A percentile compares a stretch with the other conserved stretches of the same genome.
phyloP scores from a whole-genome alignment of 2,797 vertebrate species.

The Anniella stebbinsi region DNA sequence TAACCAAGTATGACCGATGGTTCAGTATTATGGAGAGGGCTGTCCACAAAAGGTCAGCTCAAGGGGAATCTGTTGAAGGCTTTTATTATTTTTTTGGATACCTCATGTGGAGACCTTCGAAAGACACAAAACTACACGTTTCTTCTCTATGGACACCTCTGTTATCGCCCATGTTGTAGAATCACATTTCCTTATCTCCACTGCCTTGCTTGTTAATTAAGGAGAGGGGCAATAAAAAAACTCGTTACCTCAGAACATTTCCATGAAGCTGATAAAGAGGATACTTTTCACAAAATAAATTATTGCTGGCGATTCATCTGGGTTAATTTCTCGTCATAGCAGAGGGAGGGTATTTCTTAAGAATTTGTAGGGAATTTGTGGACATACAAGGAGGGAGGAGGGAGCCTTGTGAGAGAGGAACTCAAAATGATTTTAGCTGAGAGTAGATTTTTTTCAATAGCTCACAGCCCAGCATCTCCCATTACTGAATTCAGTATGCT shows the following conservation, averaged over 20 bases:
- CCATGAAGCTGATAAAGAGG: slow-evolving; percentile 49
- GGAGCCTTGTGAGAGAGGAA: background rate
- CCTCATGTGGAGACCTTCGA: slow-evolving; percentile 54
- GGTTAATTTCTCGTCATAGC: background rate
- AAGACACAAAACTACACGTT: slow-evolving; percentile 47
- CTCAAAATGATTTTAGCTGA: background rate
- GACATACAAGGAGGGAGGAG: background rate
- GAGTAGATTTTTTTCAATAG: background rate
- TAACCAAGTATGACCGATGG: slow-evolving; percentile 69
- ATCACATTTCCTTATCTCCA: slow-evolving; percentile 61
- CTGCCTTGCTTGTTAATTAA: slow-evolving; percentile 69
- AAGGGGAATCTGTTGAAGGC: slow-evolving; percentile 28
- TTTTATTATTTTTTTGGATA: slow-evolving; percentile 31
- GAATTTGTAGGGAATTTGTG: background rate
- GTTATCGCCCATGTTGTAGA: slow-evolving; percentile 54
- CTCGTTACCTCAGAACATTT: slow-evolving; percentile 55
- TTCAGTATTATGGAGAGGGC: slow-evolving; percentile 57
- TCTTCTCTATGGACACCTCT: slow-evolving; percentile 54
- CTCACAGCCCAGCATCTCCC: background rate
- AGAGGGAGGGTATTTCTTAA: background rate
- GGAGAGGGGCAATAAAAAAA: slow-evolving; percentile 42
- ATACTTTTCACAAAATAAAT: background rate
- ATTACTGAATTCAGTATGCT: background rate
- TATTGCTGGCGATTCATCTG: background rate
- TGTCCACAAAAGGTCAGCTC: slow-evolving; percentile 62